Base-by-base conservation (phyloP, 2,888 invertebrate genomes). In the Platycnemis pennipes region DNA sequence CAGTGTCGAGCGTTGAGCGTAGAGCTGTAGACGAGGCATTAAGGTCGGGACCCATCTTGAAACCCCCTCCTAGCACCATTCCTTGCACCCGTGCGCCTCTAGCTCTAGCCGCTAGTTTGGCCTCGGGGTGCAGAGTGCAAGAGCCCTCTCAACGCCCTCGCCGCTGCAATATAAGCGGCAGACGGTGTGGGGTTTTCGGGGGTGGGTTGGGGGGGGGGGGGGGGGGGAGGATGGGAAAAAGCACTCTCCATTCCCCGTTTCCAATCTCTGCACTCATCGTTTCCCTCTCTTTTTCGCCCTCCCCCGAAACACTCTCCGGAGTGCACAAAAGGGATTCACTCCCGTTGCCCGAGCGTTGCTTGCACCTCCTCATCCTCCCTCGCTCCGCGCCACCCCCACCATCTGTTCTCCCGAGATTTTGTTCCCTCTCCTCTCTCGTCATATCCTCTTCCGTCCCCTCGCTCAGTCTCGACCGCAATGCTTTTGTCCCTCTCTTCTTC, bases 271-370 rank as follows among this genome's bases (percentile, higher is more conserved):
- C 63, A 63, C 63, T 2, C 31, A 13, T 13, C 31, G 31, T 11
- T 77, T 16, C 37, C 37, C 37, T 2, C 56, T 56, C 31, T n/a
- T 31, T 31, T 11, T 22, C 31, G 8, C n/a, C 77, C 37, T 13
- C 77, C 77, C 77, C 37, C 49, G 49, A 49, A 49, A 49, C 1
- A 49, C 49, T 49, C 49, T 19, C 19, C 77, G 1, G 77, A 77
- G 77, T 77, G 77, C 77, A 77, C 77, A 77, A 77, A 77, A 77
- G 77, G 77, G 77, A 77, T 77, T 77, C 77, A 63, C 63, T 63
- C 37, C 56, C 89, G 3, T 22, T 22, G 37, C 49, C 88, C 31
- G 31, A 7, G 53, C 49, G 42, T 56, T 56, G 89, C 56, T 56
- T 49, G 26, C 46, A 11, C 49, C 1, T 16, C 77, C 77, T 8